These are phyloP conservation scores for Epistrophe grossulariae DNA, from an alignment of 2,888 invertebrate species.

Conservation along the genomic window DNA sequence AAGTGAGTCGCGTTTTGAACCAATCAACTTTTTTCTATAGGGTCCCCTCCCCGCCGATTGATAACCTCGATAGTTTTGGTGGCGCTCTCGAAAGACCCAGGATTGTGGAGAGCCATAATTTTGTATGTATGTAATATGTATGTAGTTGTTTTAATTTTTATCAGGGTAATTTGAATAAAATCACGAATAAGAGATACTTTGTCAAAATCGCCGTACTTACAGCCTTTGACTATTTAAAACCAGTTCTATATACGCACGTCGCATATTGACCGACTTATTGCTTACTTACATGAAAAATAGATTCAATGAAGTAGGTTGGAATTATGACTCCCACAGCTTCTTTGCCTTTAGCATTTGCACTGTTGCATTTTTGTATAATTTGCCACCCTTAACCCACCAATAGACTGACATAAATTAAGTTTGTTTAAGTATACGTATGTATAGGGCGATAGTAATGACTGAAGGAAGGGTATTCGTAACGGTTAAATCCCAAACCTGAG, in stretches of 20 bases:
- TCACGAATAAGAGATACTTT: neutral
- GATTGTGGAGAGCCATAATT: too few relatives aligned
- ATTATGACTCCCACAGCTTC: neutral
- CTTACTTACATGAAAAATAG: neutral
- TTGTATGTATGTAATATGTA: too few relatives aligned
- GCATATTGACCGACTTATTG: conserved; percentile 2
- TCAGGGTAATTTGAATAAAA: neutral
- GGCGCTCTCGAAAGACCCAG: too few relatives aligned
- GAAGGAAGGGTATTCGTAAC: conserved; percentile 20
- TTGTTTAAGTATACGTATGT: neutral
- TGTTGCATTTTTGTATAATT: conserved; percentile 3
- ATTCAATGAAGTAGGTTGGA: conserved; percentile 3
- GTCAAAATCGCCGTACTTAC: neutral
- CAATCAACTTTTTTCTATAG: too few relatives aligned
- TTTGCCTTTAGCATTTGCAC: neutral
- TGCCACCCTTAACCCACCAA: conserved; percentile 1
- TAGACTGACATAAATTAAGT: neutral
- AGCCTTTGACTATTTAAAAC: neutral
- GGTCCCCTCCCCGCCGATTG: too few relatives aligned
- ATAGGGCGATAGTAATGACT: conserved; percentile 29
- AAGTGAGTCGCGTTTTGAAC: too few relatives aligned
- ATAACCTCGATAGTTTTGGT: too few relatives aligned
- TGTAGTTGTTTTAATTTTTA: too few relatives aligned
- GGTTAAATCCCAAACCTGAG: conserved; percentile 30
- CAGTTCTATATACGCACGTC: neutral